These are phyloP conservation scores for Argentina silus DNA, from an alignment of 2,797 vertebrate genomes.

Conservation along the genomic window DNA sequence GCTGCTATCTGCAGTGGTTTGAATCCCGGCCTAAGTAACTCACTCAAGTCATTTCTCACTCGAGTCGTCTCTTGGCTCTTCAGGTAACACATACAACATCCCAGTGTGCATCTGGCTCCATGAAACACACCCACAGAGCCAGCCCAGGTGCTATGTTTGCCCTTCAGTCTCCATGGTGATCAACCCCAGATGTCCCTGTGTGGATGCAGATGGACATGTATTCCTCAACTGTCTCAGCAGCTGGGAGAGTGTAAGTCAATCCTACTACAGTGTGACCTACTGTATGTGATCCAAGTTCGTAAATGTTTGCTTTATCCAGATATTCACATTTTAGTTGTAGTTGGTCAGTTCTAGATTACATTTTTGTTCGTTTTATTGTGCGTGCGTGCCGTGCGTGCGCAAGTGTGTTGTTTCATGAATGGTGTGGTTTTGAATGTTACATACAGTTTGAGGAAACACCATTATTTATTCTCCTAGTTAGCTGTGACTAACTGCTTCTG, in stretches of 20 bases:
- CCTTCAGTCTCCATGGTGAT: conserved; percentile 72
- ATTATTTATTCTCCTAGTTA: background rate
- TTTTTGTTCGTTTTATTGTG: conserved; percentile 17
- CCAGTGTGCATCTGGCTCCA: conserved; percentile 80
- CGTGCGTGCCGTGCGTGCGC: background rate
- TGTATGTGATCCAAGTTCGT: background rate
- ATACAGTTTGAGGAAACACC: background rate
- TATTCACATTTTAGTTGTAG: background rate
- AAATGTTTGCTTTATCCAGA: background rate
- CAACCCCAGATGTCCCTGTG: conserved; percentile 68
- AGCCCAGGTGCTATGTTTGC: conserved; percentile 73
- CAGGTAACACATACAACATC: conserved; percentile 74
- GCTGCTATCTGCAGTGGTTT: no score
- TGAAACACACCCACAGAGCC: conserved; percentile 70
- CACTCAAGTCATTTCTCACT: background rate
- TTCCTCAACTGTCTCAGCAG: conserved; percentile 59
- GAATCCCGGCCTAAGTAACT: background rate
- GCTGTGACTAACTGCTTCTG: background rate
- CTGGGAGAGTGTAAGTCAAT: conserved; percentile 70
- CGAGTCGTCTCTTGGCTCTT: conserved; percentile 1
- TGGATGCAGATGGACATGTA: conserved; percentile 67
- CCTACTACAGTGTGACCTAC: background rate
- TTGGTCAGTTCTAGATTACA: background rate
- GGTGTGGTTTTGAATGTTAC: background rate
- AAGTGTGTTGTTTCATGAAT: no score